Evolutionary conservation across 2,797 vertebrate genomes (phyloP), one percentile per base, ranked within the genome.

Genomic region (Coregonus sp.): DNA sequence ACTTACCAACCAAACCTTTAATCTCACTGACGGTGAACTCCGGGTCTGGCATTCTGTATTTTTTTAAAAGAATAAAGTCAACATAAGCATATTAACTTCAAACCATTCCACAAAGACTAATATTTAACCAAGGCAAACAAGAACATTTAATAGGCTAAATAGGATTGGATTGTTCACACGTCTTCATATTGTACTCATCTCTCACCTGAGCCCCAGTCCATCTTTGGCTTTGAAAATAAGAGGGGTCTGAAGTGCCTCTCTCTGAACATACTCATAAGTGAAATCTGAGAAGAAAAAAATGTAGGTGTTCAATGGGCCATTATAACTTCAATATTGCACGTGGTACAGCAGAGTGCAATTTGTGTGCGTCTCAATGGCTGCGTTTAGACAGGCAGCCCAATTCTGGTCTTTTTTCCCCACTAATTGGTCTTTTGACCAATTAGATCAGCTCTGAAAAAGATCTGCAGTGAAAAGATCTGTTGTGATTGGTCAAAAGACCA

Each of bases 1-100:
- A 96, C 98, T 98, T 94, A 99, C 98, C 98, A 86, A 99, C 97
- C 81, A 99, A 93, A 80, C 97, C 95, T 92, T 99, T 99, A 88
- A 99, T 96, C 76, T 99, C 98, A 89, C 96, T 95, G 63, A 98
- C 95, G 20, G 96, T 97, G 87, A 99, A 98, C 82, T 98, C 96
- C 7, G 96, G 94, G 86, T 97, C 97, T 47, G 98, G 98, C 96
- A 98, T 99, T 87, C 98, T 99, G 84, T 29, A 33, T 56, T 78
- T 81, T 76, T 11, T 84, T 84, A 84, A 25, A 25, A 84, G 87
- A 80, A 59, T 59, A 20, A 74, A 76, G 74, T 72, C 80, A 69
- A 47, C 50, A 37, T 14, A 20, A 63, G 56, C 31, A 66, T 31
- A 66, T 66, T 29, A 12, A 31, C 61, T 14, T 65, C 4, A 14